A percentile compares a stretch with the other conserved stretches of the same genome.
Evolutionary conservation across 2,113 vertebrate species (phyloP).

Genomic region (Prunella fulvescens): DNA sequence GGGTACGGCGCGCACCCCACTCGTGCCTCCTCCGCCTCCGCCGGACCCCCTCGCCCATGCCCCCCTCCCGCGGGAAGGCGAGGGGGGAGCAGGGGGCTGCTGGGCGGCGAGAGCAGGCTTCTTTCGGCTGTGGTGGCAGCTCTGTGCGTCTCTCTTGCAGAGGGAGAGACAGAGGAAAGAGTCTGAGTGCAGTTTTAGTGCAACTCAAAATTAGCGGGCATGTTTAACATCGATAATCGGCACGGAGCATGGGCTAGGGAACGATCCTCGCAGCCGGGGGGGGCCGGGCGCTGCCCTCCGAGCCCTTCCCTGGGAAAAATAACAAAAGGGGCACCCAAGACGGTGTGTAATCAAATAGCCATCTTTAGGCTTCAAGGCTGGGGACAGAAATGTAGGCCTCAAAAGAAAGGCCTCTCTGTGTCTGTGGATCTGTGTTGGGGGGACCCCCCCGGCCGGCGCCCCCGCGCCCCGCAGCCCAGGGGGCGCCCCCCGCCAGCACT

Average conservation of each 20-base stretch:
- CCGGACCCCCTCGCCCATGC: not conserved
- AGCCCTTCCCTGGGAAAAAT: slow-evolving; percentile 67
- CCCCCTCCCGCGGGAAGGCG: not conserved
- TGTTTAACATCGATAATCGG: slow-evolving; percentile 93
- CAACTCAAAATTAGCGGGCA: slow-evolving; percentile 96
- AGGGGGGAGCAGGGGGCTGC: not conserved
- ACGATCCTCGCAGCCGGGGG: slow-evolving; percentile 74
- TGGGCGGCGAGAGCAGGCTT: slow-evolving; percentile 20
- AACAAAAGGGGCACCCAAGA: slow-evolving; percentile 81
- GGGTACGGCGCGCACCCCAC: slow-evolving; percentile 65
- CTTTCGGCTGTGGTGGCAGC: slow-evolving; percentile 31
- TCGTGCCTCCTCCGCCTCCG: not conserved
- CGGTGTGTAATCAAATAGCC: slow-evolving; percentile 84
- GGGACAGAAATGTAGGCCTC: slow-evolving; percentile 91
- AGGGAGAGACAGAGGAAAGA: slow-evolving; percentile 63
- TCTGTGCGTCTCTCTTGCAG: not conserved
- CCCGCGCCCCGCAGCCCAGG: slow-evolving; percentile 53
- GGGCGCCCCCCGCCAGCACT: slow-evolving; percentile 60
- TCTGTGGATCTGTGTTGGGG: slow-evolving; percentile 54
- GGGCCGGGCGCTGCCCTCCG: slow-evolving; percentile 68
- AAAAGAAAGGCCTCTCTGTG: slow-evolving; percentile 83
- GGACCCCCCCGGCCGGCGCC: slow-evolving; percentile 48
- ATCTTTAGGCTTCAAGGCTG: slow-evolving; percentile 91
- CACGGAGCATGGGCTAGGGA: slow-evolving; percentile 78
- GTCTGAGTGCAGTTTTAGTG: slow-evolving; percentile 86